Evolutionary conservation across 2,888 invertebrate species (phyloP).

Genomic region (Bugula neritina): DNA sequence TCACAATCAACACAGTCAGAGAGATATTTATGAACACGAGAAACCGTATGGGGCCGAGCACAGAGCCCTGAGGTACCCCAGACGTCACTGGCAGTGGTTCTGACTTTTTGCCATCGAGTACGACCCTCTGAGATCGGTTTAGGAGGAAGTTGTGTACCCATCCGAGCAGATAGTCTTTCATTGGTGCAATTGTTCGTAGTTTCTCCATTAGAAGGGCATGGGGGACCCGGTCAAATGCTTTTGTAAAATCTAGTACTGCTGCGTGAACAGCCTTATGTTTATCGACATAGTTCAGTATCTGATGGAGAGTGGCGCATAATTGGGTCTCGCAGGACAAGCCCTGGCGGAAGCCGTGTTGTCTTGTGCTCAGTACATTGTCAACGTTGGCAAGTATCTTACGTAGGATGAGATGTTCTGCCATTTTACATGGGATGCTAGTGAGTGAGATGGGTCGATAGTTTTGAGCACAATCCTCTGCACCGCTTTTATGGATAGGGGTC

Average conservation of each 20-base stretch:
- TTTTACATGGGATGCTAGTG: background rate
- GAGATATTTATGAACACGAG: constrained; percentile 33
- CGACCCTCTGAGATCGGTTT: background rate
- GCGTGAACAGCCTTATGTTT: background rate
- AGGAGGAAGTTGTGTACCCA: background rate
- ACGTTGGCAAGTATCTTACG: background rate
- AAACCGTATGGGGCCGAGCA: constrained; percentile 33
- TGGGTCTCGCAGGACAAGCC: constrained; percentile 11
- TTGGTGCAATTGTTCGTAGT: background rate
- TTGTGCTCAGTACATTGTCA: background rate
- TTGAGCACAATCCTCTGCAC: background rate
- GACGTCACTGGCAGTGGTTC: constrained; percentile 29
- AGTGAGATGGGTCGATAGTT: background rate
- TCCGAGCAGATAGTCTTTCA: background rate
- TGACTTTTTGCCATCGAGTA: background rate
- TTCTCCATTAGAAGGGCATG: background rate
- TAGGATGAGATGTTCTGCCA: background rate
- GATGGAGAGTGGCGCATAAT: background rate
- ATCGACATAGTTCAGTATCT: background rate
- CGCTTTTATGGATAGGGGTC: background rate
- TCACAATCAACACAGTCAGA: constrained; percentile 29
- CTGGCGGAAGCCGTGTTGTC: background rate
- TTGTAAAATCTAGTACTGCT: background rate
- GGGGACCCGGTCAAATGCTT: background rate
- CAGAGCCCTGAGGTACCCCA: constrained; percentile 32